phyloP scores from a whole-genome alignment of 2,113 vertebrate genomes.

The Hyperoodon ampullatus region DNA sequence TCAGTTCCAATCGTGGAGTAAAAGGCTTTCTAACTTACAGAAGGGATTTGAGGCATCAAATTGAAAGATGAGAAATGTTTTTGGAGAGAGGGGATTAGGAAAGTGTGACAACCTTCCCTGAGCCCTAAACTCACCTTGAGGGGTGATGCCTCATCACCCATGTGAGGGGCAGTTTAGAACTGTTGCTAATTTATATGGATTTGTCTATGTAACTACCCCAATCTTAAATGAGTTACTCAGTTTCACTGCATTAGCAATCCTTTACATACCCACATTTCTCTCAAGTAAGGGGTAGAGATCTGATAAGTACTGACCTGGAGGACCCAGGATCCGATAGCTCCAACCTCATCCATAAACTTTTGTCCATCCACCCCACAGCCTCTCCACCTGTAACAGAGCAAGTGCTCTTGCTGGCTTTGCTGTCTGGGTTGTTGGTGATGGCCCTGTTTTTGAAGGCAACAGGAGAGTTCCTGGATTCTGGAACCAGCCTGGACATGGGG shows the following conservation, averaged over 20 bases:
- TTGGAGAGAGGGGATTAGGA: neutral
- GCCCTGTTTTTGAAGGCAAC: neutral
- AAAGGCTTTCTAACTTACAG: neutral
- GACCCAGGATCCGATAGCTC: neutral
- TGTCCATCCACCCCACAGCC: neutral
- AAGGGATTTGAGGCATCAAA: neutral
- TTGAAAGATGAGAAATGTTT: neutral
- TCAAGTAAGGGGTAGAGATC: neutral
- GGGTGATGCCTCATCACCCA: neutral
- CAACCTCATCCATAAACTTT: neutral
- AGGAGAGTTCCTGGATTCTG: neutral
- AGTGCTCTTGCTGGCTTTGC: neutral
- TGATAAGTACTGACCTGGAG: neutral
- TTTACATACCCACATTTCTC: neutral
- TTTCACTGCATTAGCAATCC: neutral
- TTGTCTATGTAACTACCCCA: neutral
- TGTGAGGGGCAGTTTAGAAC: neutral
- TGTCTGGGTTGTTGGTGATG: neutral
- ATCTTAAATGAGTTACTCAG: neutral
- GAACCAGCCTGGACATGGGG: neutral
- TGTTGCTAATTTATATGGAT: neutral
- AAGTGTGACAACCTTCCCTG: neutral
- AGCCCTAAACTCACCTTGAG: neutral
- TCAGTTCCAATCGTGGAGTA: neutral
- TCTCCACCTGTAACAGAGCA: neutral